Evolutionary conservation across 2,797 vertebrate genomes (phyloP).

Genomic region (Valencia hispanica): DNA sequence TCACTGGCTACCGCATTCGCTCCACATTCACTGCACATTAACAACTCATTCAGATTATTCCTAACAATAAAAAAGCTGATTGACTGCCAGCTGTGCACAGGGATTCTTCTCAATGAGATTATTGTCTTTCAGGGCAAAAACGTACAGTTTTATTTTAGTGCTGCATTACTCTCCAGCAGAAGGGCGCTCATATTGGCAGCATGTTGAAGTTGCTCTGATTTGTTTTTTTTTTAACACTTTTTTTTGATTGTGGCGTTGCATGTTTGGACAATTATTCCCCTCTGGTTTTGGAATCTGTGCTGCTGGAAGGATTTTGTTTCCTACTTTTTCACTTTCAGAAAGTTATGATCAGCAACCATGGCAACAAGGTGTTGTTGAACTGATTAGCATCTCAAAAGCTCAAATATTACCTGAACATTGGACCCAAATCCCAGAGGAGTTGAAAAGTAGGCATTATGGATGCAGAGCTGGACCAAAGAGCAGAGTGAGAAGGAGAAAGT

Average conservation of each 20-base stretch:
- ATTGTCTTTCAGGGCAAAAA: slow-evolving; percentile 8
- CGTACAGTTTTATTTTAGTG: neutral
- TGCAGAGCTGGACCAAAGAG: too few relatives aligned
- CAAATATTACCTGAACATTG: too few relatives aligned
- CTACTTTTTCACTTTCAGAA: too few relatives aligned
- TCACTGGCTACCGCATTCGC: slow-evolving; percentile 36
- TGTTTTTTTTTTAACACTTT: neutral
- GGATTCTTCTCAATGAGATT: slow-evolving; percentile 10
- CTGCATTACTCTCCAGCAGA: neutral
- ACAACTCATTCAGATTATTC: slow-evolving; percentile 38
- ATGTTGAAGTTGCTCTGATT: neutral
- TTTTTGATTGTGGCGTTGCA: neutral
- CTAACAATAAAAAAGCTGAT: slow-evolving; percentile 8
- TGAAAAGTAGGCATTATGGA: too few relatives aligned
- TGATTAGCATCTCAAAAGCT: too few relatives aligned
- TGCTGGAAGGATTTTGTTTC: too few relatives aligned
- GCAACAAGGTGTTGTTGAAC: too few relatives aligned
- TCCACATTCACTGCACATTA: slow-evolving; percentile 42
- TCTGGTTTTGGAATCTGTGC: neutral
- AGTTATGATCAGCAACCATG: too few relatives aligned
- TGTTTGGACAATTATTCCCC: neutral
- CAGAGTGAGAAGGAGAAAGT: too few relatives aligned
- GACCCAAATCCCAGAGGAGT: too few relatives aligned
- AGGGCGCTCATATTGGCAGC: too few relatives aligned
- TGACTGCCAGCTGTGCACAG: slow-evolving; percentile 10